phyloP scores from a whole-genome alignment of 2,113 vertebrate genomes.

The Lichenostomus cassidix region DNA sequence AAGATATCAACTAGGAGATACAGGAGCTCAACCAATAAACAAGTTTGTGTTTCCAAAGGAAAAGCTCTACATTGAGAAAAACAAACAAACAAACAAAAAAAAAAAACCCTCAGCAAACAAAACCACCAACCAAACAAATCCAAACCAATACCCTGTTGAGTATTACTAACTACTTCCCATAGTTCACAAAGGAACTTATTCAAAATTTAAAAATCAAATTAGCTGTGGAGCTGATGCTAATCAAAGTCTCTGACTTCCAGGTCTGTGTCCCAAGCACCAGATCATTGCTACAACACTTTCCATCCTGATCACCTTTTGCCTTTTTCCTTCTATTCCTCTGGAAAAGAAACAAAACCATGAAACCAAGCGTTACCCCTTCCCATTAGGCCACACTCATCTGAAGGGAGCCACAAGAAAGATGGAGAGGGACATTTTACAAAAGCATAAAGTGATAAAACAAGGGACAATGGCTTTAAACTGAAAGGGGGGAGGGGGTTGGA shows the following conservation, averaged over 20 bases:
- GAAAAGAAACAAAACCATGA: neutral
- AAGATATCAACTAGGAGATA: neutral
- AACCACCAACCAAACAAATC: neutral
- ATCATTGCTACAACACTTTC: neutral
- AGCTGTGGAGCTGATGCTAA: neutral
- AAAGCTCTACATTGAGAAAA: neutral
- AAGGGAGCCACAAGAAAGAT: neutral
- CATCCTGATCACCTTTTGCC: neutral
- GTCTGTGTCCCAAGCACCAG: neutral
- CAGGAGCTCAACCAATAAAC: neutral
- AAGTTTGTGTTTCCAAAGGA: neutral
- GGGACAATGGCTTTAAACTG: neutral
- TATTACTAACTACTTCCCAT: neutral
- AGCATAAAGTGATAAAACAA: rapidly evolving
- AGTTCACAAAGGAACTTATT: neutral
- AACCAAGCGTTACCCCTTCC: neutral
- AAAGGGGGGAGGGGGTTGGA: too few relatives aligned
- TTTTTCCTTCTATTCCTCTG: neutral
- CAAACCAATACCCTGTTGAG: neutral
- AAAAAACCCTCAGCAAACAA: neutral
- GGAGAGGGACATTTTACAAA: neutral
- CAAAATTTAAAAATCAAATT: neutral
- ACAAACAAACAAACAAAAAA: neutral
- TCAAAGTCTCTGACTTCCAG: neutral
- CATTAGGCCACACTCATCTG: neutral